Base-by-base conservation (phyloP, 2,113 vertebrate species). In the Catharus minimus region DNA sequence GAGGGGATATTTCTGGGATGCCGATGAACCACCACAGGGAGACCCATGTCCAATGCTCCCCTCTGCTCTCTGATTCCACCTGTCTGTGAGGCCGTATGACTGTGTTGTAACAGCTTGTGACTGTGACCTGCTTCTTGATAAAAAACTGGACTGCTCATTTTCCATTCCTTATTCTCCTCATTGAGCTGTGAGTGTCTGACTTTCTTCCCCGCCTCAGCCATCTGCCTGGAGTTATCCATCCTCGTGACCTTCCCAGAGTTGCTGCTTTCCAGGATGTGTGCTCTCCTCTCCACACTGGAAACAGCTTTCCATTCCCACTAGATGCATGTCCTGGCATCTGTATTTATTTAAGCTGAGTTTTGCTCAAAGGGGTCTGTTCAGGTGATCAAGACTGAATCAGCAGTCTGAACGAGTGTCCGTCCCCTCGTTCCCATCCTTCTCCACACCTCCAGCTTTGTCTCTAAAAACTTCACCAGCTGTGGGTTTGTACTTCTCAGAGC, bases 211-310 rank as follows among this genome's bases (percentile, higher is more conserved):
- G 0, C 20, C 66, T 77, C 75, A 66, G 39, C 38, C 3, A 1
- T 61, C 49, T 89, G 43, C 47, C 36, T 4, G 1, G 23, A 68
- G 5, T 47, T 89, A 56, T 43, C 44, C 74, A 79, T 30, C 52
- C 39, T n/a, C 0, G 0, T 71, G 65, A 74, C 61, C 57, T 77
- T 90, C 67, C 41, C 85, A 33, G 58, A 55, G 64, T 20, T 44
- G 76, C 36, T 88, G 60, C 72, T 91, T 88, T 88, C 64, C 76
- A 94, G 33, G 65, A 86, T 60, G 39, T 43, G 27, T 93, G 33
- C 39, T 64, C 0, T 1, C 16, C 44, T 57, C 24, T 36, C 16
- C 11, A 8, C 9, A 3, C 30, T 27, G 39, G 55, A 58, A 32
- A 58, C 6, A n/a, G 24, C 30, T 86, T 83, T 69, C n/a, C 9